Evolutionary conservation across 2,888 invertebrate species (phyloP).

Genomic region (Drosophila trichaetosa): DNA sequence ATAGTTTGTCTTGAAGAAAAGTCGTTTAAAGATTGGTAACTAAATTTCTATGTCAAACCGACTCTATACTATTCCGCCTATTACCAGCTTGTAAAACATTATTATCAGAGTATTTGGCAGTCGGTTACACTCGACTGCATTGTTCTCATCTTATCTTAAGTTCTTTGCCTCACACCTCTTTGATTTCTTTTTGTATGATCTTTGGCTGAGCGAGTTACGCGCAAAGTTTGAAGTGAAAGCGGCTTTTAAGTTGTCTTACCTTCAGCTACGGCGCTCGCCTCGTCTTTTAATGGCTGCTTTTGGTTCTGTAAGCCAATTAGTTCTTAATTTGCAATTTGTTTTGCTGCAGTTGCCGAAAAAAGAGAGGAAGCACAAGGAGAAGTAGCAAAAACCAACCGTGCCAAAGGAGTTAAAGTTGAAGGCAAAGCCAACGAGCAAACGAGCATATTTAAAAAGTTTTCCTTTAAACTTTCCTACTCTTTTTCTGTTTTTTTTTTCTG

Average conservation of each 20-base stretch:
- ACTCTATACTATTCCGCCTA: neutral
- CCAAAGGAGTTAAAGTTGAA: constrained; percentile 75
- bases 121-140: neutral
- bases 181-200: constrained; percentile 59
- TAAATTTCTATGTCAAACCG: neutral
- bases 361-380: constrained; percentile 5
- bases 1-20: too few species aligned
- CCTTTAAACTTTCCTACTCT: constrained; percentile 66
- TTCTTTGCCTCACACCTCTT: constrained; percentile 35
- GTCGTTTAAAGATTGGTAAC: neutral
- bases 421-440: constrained; percentile 72
- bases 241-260: constrained; percentile 57
- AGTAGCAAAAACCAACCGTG: constrained; percentile 32
- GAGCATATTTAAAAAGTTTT: constrained; percentile 80
- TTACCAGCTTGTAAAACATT: neutral
- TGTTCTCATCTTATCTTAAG: neutral
- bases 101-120: neutral
- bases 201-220: constrained; percentile 59
- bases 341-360: constrained; percentile 68
- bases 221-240: constrained; percentile 75
- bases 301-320: constrained; percentile 81
- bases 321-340: constrained; percentile 81
- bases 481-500: constrained; percentile 16
- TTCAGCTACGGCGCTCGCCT: constrained; percentile 22
- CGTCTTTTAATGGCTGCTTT: constrained; percentile 74